Percentiles rank a stretch among this genome's conserved stretches.
phyloP scores from a whole-genome alignment of 2,113 vertebrate species.

The Mus spicilegus region DNA sequence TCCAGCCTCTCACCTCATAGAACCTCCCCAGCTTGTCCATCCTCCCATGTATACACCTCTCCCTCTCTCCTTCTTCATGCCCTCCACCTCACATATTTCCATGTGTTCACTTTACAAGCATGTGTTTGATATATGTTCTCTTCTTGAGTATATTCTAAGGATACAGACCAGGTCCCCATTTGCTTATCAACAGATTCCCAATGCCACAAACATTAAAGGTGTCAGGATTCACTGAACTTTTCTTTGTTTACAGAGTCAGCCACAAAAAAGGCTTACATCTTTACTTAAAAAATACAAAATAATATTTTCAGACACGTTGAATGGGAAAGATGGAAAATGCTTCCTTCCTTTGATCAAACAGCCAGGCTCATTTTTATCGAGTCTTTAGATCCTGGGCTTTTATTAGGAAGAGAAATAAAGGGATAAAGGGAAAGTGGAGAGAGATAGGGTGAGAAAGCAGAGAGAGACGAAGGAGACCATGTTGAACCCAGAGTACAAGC shows the following conservation, averaged over 20 bases:
- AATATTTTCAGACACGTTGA: constrained; percentile 18
- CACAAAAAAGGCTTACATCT: constrained; percentile 37
- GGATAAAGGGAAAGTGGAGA: not conserved
- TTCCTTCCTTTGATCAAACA: not conserved
- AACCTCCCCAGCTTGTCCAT: not conserved
- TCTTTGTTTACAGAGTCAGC: not conserved
- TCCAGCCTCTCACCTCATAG: not conserved
- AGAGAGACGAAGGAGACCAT: not conserved
- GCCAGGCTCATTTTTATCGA: constrained; percentile 16
- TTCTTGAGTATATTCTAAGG: not conserved
- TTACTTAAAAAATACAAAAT: constrained; percentile 42
- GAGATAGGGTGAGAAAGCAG: not conserved
- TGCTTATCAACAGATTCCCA: constrained; percentile 27
- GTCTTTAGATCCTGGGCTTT: not conserved
- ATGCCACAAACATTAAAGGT: not conserved
- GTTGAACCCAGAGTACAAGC: not conserved
- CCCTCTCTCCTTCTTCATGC: not conserved
- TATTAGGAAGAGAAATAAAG: not conserved
- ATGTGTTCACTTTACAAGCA: not conserved
- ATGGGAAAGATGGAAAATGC: constrained; percentile 27
- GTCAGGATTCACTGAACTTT: not conserved
- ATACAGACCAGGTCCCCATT: not conserved
- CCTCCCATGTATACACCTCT: not conserved
- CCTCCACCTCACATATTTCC: not conserved
- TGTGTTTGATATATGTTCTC: not conserved